A percentile compares a stretch with the other conserved stretches of the same genome.
These are phyloP conservation scores for Oncorhynchus clarkii DNA, from an alignment of 2,113 vertebrate species.

Conservation along the genomic window DNA sequence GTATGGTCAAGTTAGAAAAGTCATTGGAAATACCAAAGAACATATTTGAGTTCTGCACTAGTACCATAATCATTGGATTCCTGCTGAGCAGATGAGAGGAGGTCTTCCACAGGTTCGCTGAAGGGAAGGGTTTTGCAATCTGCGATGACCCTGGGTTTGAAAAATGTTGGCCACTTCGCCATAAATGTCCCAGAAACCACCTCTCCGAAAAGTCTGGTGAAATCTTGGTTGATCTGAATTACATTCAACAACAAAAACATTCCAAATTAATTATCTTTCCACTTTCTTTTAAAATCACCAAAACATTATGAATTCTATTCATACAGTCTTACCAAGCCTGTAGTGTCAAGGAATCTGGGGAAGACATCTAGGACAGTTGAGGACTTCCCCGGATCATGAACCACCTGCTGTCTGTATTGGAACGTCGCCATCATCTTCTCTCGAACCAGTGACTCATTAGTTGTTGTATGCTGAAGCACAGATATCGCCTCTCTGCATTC, in stretches of 20 bases:
- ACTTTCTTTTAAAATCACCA: background rate
- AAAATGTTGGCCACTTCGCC: constrained; percentile 36
- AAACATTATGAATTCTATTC: background rate
- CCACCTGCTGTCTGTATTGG: constrained; percentile 19
- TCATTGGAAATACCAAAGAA: background rate
- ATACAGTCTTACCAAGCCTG: constrained; percentile 13
- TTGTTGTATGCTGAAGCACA: background rate
- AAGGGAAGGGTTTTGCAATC: constrained; percentile 17
- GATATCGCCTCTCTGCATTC: constrained; percentile 19
- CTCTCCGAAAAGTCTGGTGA: constrained; percentile 32
- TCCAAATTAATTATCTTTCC: background rate
- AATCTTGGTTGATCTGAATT: constrained; percentile 39
- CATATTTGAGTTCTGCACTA: background rate
- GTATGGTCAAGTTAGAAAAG: background rate
- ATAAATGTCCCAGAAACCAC: constrained; percentile 33
- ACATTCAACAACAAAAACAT: background rate
- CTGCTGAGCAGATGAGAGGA: constrained; percentile 11
- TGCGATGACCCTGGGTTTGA: constrained; percentile 25
- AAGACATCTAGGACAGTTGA: constrained; percentile 9
- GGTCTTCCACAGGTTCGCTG: constrained; percentile 5
- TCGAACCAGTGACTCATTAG: background rate
- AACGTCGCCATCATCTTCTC: constrained; percentile 24
- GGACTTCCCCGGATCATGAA: constrained; percentile 26
- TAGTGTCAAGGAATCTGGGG: constrained; percentile 15
- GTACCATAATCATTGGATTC: constrained; percentile 12